A percentile compares a stretch with the other conserved stretches of the same genome.
These are phyloP conservation scores for Brienomyrus brachyistius DNA, from an alignment of 2,113 vertebrate species.

Conservation along the genomic window DNA sequence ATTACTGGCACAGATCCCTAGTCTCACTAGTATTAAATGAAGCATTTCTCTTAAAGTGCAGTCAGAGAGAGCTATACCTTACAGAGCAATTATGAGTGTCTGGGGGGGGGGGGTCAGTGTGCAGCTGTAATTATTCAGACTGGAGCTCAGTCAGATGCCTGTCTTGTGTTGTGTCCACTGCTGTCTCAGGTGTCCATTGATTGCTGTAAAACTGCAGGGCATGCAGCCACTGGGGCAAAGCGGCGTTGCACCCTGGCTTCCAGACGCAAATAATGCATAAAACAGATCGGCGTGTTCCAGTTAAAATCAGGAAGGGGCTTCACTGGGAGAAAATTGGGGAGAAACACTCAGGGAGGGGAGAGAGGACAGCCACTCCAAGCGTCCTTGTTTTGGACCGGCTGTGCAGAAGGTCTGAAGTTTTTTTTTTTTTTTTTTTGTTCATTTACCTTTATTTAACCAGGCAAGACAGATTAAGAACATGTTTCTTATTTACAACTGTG, in stretches of 20 bases:
- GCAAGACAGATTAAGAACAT: no score
- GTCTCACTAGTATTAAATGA: background rate
- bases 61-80: background rate
- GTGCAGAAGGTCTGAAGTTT: background rate
- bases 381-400: background rate
- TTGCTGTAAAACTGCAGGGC: background rate
- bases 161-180: background rate
- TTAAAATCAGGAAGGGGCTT: background rate
- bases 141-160: background rate
- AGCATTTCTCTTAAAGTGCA: background rate
- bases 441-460: no score
- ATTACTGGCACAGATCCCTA: no score
- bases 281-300: background rate
- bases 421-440: no score
- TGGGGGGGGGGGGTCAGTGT: background rate
- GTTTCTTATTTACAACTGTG: no score
- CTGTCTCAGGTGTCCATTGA: background rate
- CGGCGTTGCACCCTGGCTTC: background rate
- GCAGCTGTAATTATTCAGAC: background rate
- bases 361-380: background rate
- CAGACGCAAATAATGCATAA: background rate
- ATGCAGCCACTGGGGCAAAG: background rate
- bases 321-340: background rate
- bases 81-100: background rate
- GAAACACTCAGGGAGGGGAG: background rate